Evolutionary conservation across 1,140 invertebrate genomes (phyloP), one percentile per base, ranked within the genome.

Genomic region (Hyles vespertilio): DNA sequence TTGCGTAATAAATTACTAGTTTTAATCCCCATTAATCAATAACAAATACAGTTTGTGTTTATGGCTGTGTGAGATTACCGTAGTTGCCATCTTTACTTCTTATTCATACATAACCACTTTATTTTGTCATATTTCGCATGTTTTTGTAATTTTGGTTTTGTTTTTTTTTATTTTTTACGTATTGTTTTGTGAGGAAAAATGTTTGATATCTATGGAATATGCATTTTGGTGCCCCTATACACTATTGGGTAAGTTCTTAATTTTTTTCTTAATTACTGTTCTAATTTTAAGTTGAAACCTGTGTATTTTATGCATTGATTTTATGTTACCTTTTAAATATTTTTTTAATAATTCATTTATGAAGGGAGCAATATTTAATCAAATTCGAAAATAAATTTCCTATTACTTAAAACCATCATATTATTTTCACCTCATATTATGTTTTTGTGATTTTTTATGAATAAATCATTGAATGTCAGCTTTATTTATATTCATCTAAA

Each of bases 221-320:
- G 76, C 6, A 64, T 79, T 58, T 75, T 67, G 61, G 68, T 81
- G 66, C 66, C 63, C 67, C 63, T 82, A 43, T 77, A 79, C 49
- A 58, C 58, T 8, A 33, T 57, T 61, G 69, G 58, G 80, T 81
- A 72, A 79, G 78, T 81, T 59, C 51, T 46, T 11, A 33, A 12
- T 62, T 64, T 58, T 22, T 55, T 12, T 48, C 12, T 44, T 12
- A 45, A 45, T 64, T 52, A 44, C 32, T 59, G 34, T 32, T 45
- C 46, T 58, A 46, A 22, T 40, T 48, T 40, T 40, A 40, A 5
- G 4, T 40, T 40, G 8, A 22, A 2, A 22, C 22, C 8, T 40
- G 8, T 40, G 36, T 40, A 8, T 40, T 40, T 40, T 40, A 40
- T 40, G 59, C 34, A 48, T 1, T 22, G 22, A 22, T 22, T 22